These are phyloP conservation scores for Hydra vulgaris DNA, from an alignment of 30 jellyfish, hydroid and myxozoan species.

Conservation along the genomic window DNA sequence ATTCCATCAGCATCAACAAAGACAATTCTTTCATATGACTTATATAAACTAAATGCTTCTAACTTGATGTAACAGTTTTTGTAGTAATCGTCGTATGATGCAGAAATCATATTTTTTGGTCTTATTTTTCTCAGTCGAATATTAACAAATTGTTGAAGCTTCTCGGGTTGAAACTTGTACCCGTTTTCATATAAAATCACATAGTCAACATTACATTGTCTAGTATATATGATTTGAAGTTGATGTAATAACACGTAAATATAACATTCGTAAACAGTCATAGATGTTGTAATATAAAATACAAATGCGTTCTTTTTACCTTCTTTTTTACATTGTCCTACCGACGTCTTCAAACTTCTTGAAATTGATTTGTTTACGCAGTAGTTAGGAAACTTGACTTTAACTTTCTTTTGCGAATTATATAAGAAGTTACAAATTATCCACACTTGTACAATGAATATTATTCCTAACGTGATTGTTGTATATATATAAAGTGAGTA, in stretches of 20 bases:
- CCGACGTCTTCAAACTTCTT: background rate
- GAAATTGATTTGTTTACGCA: background rate
- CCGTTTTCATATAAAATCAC: slow-evolving; percentile 22
- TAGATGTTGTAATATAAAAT: slow-evolving; percentile 22
- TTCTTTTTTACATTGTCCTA: background rate
- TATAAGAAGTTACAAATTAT: background rate
- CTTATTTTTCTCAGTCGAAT: slow-evolving; percentile 6
- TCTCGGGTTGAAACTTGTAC: slow-evolving; percentile 10
- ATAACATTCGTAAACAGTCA: slow-evolving; percentile 27
- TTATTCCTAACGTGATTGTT: background rate
- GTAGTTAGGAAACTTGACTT: background rate
- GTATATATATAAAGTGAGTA: background rate
- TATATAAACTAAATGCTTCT: slow-evolving; percentile 22
- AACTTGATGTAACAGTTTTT: slow-evolving; percentile 21
- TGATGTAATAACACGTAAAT: slow-evolving; percentile 20
- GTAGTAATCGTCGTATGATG: slow-evolving; percentile 13
- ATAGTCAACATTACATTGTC: slow-evolving; percentile 24
- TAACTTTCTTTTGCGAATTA: background rate
- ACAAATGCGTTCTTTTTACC: slow-evolving; percentile 15
- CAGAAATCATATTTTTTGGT: background rate
- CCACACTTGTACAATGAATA: background rate
- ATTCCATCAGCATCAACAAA: slow-evolving; percentile 32
- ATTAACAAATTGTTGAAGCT: slow-evolving; percentile 6
- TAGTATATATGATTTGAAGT: slow-evolving; percentile 14
- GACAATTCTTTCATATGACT: slow-evolving; percentile 19